Evolutionary conservation across 2,888 invertebrate genomes (phyloP).

Genomic region (Gastracanthus pulcherrimus): DNA sequence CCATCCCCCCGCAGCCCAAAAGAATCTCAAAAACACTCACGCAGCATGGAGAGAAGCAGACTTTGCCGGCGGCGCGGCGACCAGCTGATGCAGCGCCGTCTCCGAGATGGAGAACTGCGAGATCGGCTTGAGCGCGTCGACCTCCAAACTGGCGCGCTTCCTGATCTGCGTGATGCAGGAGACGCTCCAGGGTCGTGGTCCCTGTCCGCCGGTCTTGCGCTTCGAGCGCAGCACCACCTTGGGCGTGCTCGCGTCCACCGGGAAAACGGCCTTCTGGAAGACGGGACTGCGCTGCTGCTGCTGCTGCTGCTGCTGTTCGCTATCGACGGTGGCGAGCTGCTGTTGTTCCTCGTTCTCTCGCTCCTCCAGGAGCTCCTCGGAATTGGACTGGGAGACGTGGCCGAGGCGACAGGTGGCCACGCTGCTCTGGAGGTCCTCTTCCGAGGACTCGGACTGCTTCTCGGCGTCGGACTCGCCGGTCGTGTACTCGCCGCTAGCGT

Average conservation of each 20-base stretch:
- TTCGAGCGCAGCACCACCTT: constrained; percentile 84
- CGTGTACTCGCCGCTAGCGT: constrained; percentile 94
- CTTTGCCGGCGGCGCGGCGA: constrained; percentile 75
- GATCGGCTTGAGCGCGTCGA: constrained; percentile 69
- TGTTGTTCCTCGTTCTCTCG: too few species aligned
- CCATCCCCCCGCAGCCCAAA: too few species aligned
- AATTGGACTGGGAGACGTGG: constrained; percentile 70
- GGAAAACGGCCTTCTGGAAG: constrained; percentile 57
- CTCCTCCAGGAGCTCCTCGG: constrained; percentile 75
- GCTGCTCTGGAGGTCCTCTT: constrained; percentile 78
- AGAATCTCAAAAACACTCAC: constrained; percentile 64
- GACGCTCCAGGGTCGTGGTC: constrained; percentile 90
- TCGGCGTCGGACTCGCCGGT: constrained; percentile 86
- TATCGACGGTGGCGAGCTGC: too few species aligned
- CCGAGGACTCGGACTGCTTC: constrained; percentile 82
- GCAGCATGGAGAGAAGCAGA: constrained; percentile 73
- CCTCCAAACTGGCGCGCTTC: constrained; percentile 65
- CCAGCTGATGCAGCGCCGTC: constrained; percentile 89
- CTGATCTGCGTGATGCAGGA: constrained; percentile 88
- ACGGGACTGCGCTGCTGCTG: constrained; percentile 57
- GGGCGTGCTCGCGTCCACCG: constrained; percentile 68
- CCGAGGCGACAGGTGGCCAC: constrained; percentile 81
- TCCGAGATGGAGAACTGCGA: constrained; percentile 90
- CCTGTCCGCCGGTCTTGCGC: constrained; percentile 79
- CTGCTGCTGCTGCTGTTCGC: too few species aligned